Percentiles rank a stretch among this genome's conserved stretches.
Conservation (phyloP, 2,113 vertebrate genomes). For the western clawed frog (Xenopus tropicalis) region DNA sequence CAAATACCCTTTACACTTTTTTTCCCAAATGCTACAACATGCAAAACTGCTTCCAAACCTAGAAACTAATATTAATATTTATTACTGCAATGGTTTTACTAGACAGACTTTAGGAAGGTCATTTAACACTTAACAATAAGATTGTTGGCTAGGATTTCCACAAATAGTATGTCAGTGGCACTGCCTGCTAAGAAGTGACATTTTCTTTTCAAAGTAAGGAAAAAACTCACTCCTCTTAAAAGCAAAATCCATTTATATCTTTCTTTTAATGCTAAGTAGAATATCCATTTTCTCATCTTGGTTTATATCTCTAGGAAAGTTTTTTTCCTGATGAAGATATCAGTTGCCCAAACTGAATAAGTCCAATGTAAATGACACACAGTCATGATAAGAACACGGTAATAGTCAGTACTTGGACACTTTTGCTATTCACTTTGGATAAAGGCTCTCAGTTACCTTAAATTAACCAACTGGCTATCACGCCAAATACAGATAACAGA, state of each 20-base stretch:
- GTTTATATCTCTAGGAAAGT: conserved; percentile 22
- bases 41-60: no score
- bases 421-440: conserved; percentile 43
- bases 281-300: conserved; percentile 23
- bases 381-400: conserved; percentile 39
- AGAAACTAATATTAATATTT: no score
- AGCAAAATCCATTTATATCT: neutral
- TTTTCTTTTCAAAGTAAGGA: neutral
- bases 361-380: conserved; percentile 50
- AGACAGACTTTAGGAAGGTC: no score
- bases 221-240: neutral
- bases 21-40: no score
- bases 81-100: no score
- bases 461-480: conserved; percentile 52
- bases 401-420: conserved; percentile 48
- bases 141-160: no score
- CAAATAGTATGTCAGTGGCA: no score
- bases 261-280: neutral
- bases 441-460: conserved; percentile 55
- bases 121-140: no score
- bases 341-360: conserved; percentile 35
- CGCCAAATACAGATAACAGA: conserved; percentile 49
- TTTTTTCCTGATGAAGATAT: conserved; percentile 24
- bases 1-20: no score
- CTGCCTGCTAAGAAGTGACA: no score